Evolutionary conservation across 2,888 invertebrate species (phyloP).

Genomic region (Leptopterna dolabrata): DNA sequence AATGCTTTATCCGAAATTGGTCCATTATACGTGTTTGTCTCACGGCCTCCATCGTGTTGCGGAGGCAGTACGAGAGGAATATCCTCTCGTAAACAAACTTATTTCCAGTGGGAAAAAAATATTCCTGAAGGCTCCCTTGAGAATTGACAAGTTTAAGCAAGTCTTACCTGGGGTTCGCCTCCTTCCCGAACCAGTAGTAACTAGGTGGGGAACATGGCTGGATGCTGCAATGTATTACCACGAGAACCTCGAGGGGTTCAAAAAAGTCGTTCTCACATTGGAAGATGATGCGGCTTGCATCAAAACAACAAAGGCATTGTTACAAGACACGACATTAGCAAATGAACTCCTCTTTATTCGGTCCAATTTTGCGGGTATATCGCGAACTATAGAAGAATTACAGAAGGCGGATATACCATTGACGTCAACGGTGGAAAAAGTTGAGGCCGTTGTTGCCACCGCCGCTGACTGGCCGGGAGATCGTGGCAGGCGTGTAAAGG

Average conservation of each 20-base stretch:
- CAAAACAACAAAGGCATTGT: background rate
- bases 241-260: background rate
- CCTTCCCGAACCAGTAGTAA: background rate
- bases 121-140: background rate
- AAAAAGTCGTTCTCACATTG: background rate
- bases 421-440: background rate
- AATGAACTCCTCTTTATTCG: background rate
- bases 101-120: background rate
- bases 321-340: background rate
- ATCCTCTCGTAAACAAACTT: background rate
- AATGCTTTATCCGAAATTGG: background rate
- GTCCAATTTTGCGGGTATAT: background rate
- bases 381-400: background rate
- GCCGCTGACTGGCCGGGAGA: background rate
- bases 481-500: background rate
- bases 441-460: background rate
- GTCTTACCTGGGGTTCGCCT: background rate
- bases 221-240: background rate
- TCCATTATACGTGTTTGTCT: background rate
- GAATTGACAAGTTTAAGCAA: slow-evolving; percentile 1
- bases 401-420: background rate
- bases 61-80: background rate
- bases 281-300: no score
- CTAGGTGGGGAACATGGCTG: slow-evolving; percentile 1
- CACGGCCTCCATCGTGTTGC: background rate